These are phyloP conservation scores for Glaucidium brasilianum DNA, from an alignment of 2,113 vertebrate genomes.

Conservation along the genomic window DNA sequence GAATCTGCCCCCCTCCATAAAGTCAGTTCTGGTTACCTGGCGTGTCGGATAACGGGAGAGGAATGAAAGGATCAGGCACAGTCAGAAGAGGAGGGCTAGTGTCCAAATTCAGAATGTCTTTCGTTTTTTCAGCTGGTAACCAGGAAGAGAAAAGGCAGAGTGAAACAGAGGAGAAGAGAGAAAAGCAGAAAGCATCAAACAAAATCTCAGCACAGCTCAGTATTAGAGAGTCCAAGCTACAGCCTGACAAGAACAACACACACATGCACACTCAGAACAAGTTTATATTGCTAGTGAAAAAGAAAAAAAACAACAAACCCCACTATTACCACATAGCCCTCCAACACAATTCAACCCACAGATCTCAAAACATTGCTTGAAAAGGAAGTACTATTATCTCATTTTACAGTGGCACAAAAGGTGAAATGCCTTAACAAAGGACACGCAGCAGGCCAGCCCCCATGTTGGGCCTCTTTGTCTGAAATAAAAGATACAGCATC, in stretches of 20 bases:
- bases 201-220: not conserved
- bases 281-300: not conserved
- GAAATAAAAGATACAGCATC: not conserved
- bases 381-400: not conserved
- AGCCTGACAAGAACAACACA: not conserved
- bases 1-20: not conserved
- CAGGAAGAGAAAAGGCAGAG: constrained; percentile 20
- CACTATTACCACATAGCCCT: not conserved
- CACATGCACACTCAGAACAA: not conserved
- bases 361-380: not conserved
- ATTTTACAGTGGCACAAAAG: not conserved
- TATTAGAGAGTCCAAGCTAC: no score
- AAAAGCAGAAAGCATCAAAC: constrained; percentile 9
- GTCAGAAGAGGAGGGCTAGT: constrained; percentile 77
- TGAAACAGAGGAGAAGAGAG: not conserved
- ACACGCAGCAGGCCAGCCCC: not conserved
- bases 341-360: not conserved
- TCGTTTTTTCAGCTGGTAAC: constrained; percentile 77
- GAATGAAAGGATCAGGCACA: constrained; percentile 85
- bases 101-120: constrained; percentile 80
- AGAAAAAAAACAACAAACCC: not conserved
- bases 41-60: constrained; percentile 80
- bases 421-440: not conserved
- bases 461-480: accelerated
- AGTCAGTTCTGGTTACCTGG: constrained; percentile 78